Evolutionary conservation across 23 tunicate genomes (phyloP), one percentile per base, ranked within the genome.

Genomic region (Ciona savignyi): DNA sequence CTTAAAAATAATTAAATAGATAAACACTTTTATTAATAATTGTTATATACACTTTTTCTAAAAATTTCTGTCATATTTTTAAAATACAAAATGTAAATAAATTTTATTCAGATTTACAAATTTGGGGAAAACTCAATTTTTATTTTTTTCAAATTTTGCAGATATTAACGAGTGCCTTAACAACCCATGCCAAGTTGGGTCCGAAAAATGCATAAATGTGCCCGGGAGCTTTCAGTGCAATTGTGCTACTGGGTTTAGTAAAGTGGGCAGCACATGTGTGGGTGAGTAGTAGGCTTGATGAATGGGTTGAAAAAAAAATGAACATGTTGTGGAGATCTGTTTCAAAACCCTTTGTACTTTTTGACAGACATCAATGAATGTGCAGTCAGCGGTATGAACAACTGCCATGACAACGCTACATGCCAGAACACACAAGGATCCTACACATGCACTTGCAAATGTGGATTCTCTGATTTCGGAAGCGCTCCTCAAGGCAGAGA

Each of bases 381-480:
- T 22, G 22, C 26, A n/a, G 74, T 30, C 6, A 63, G 6, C 24
- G 67, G 67, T 22, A 4, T 25, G 22, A 63, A 63, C 67, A 63
- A 11, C 67, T 63, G 67, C 28, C 67, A 63, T 22, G 24, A 22
- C 6, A 63, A 63, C 22, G 67, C 67, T 63, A 25, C 28, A 25
- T 72, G 77, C 25, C 24, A 9, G 4, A 72, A 72, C 68, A 21
- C 30, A 11, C 22, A 4, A 9, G 77, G 77, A 4, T 35, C 68
- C 19, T 72, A 9, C 29, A 3, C 25, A 23, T 72, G 77, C 26
- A 3, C 26, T 22, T 72, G 77, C 42, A 21, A 35, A 4, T 72
- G 77, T 48, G 77, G 77, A 72, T 72, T 48, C 24, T 21, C 28
- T 72, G 77, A 72, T 34, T 35, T 35, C 42, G 65, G 21, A 19